Evolutionary conservation across 2,797 vertebrate genomes (phyloP).

Genomic region (Spheniscus humboldti): DNA sequence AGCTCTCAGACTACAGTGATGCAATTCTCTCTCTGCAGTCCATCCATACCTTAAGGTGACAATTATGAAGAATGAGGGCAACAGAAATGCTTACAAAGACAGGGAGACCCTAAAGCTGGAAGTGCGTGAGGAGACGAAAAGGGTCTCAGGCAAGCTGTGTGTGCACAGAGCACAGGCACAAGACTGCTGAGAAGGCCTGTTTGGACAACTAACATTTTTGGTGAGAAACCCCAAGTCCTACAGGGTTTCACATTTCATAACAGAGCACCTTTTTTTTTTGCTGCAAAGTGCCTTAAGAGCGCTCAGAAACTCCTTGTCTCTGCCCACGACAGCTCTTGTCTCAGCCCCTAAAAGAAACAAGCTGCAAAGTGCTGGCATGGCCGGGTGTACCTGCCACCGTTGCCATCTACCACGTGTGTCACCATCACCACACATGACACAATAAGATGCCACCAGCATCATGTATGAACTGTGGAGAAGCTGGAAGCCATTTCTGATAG

Average conservation of each 20-base stretch:
- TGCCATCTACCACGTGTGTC: neutral
- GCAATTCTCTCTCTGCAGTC: neutral
- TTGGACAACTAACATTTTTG: neutral
- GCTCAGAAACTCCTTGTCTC: neutral
- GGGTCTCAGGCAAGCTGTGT: neutral
- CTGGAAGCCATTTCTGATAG: neutral
- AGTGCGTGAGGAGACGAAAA: neutral
- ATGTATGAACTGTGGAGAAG: neutral
- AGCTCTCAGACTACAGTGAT: neutral
- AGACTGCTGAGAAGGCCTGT: neutral
- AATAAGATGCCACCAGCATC: neutral
- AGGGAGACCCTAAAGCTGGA: neutral
- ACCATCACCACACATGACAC: neutral
- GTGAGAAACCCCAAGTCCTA: neutral
- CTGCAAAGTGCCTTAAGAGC: too few relatives aligned
- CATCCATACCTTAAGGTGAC: neutral
- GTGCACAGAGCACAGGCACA: rapidly evolving
- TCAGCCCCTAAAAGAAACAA: neutral
- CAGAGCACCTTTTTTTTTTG: neutral
- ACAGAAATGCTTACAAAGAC: neutral
- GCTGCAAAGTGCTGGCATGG: neutral
- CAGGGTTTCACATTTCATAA: neutral
- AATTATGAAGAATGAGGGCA: neutral
- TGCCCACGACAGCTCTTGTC: rapidly evolving
- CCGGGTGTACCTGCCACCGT: too few relatives aligned